Percentiles rank a stretch among this genome's conserved stretches.
phyloP scores from a whole-genome alignment of 2,797 vertebrate genomes.

The Myiotriccus ornatus region DNA sequence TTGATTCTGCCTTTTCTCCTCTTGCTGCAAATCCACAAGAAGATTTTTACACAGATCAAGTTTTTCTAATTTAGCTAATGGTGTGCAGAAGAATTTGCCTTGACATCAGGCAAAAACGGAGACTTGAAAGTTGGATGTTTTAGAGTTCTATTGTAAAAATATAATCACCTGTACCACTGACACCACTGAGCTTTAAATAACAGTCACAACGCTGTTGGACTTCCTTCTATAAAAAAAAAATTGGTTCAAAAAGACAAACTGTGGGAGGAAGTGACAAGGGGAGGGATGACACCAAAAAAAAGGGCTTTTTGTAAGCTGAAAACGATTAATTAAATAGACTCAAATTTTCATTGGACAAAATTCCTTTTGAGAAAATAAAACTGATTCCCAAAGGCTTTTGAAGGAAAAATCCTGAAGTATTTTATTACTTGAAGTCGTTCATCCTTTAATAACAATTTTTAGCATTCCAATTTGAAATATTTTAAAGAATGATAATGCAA shows the following conservation, averaged over 20 bases:
- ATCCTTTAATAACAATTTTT: neutral
- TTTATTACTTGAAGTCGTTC: neutral
- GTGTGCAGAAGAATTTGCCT: accelerated
- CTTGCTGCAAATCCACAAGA: neutral
- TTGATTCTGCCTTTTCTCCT: neutral
- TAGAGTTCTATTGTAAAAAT: neutral
- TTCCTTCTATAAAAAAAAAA: neutral
- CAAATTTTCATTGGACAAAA: neutral
- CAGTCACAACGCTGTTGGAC: neutral
- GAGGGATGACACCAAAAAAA: neutral
- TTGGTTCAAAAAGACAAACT: neutral
- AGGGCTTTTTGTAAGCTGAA: neutral
- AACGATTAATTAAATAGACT: neutral
- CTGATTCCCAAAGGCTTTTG: neutral
- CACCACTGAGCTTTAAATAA: neutral
- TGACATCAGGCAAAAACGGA: neutral
- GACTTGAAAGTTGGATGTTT: neutral
- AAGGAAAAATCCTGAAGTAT: neutral
- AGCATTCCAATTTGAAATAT: neutral
- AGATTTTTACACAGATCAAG: neutral
- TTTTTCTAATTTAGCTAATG: neutral
- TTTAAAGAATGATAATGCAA: neutral
- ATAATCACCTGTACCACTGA: neutral
- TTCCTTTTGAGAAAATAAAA: neutral
- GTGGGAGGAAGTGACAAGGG: too few species aligned